Percentiles rank a stretch among this genome's conserved stretches.
These are phyloP conservation scores for Acrocephalus scirpaceus DNA, from an alignment of 2,797 vertebrate genomes.

Conservation along the genomic window DNA sequence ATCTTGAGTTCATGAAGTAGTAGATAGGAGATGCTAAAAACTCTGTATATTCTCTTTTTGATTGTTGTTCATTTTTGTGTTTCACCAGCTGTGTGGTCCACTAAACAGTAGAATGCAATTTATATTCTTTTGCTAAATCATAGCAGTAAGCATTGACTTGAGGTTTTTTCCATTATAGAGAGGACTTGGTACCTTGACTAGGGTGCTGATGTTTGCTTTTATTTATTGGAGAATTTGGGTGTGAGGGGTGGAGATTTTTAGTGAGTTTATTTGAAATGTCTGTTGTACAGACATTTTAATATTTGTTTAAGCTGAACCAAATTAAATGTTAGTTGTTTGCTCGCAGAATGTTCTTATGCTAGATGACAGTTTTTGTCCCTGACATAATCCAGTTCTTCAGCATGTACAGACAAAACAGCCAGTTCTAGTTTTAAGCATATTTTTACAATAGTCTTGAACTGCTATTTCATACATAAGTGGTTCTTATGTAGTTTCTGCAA, in stretches of 20 bases:
- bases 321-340: neutral
- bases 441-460: neutral
- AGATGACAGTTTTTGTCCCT: neutral
- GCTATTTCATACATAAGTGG: fast-evolving
- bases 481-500: neutral
- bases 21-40: neutral
- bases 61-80: neutral
- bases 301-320: neutral
- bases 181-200: neutral
- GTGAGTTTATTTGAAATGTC: neutral
- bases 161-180: neutral
- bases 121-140: neutral
- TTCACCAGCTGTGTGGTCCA: neutral
- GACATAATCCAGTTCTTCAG: neutral
- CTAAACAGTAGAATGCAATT: neutral
- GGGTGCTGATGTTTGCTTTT: neutral
- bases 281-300: neutral
- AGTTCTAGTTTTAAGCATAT: neutral
- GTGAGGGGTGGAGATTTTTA: neutral
- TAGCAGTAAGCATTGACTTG: neutral
- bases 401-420: neutral
- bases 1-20: neutral
- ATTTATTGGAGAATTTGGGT: neutral
- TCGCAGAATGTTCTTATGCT: neutral
- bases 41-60: neutral